These are phyloP conservation scores for Saccostrea glomerata DNA, from an alignment of 1,140 invertebrate species.

Conservation along the genomic window DNA sequence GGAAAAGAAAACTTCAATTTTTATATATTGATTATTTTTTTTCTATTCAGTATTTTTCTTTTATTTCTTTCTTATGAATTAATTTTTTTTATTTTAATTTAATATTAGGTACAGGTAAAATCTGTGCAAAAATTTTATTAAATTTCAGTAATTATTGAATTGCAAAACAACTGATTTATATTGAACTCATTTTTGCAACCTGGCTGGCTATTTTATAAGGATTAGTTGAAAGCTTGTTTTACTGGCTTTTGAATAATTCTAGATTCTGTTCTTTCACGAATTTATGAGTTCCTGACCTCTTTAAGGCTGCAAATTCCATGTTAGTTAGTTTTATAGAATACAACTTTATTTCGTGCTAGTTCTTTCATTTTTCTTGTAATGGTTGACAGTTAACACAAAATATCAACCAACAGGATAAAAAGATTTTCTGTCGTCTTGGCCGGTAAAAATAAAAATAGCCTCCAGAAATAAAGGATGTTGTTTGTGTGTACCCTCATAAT, in stretches of 20 bases:
- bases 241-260: too few species aligned
- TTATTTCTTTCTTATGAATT: not conserved
- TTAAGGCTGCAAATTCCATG: not conserved
- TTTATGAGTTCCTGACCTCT: not conserved
- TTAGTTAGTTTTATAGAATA: not conserved
- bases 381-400: constrained; percentile 19
- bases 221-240: too few species aligned
- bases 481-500: not conserved
- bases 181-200: too few species aligned
- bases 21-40: not conserved
- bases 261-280: not conserved
- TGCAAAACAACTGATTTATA: too few species aligned
- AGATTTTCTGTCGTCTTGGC: not conserved
- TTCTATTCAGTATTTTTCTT: not conserved
- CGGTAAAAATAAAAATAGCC: not conserved
- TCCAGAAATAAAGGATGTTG: not conserved
- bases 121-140: too few species aligned
- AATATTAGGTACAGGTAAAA: too few species aligned
- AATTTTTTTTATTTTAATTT: too few species aligned
- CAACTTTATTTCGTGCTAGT: not conserved
- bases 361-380: constrained; percentile 27
- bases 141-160: too few species aligned
- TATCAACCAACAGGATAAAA: not conserved
- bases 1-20: not conserved
- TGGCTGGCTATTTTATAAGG: too few species aligned